These are phyloP conservation scores for Pyrgilauda ruficollis DNA, from an alignment of 2,113 vertebrate species.

Conservation along the genomic window DNA sequence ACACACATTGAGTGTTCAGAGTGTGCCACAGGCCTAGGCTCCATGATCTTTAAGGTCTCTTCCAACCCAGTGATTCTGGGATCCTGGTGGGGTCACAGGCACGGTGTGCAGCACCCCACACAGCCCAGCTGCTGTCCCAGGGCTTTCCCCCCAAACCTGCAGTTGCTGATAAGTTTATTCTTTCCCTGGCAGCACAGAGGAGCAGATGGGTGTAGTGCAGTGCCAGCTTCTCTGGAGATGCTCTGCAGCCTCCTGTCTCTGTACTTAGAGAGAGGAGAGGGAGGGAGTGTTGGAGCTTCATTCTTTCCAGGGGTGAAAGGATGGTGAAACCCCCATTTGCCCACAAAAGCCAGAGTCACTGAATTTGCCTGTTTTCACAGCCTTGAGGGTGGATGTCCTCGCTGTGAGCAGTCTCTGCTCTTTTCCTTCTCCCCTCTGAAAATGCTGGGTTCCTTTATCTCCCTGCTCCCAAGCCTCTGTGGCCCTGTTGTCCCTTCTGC, in stretches of 20 bases:
- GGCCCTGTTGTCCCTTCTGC: not conserved
- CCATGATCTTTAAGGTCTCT: not conserved
- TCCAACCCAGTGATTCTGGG: not conserved
- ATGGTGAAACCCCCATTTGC: not conserved
- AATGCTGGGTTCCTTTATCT: not conserved
- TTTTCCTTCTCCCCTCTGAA: not conserved
- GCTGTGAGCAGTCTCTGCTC: not conserved
- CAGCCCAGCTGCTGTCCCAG: not conserved
- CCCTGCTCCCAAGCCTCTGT: not conserved
- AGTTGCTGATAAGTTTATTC: not conserved
- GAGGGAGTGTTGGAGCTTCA: not conserved
- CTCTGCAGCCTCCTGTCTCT: conserved; percentile 31
- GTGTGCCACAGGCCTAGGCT: not conserved
- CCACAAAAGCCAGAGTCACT: not conserved
- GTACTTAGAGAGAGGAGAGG: not conserved
- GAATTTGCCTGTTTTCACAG: not conserved
- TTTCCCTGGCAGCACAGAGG: not conserved
- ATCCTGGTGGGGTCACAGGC: not conserved
- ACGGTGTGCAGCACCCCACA: not conserved
- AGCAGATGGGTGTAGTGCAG: not conserved
- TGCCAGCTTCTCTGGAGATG: conserved; percentile 23
- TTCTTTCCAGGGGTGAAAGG: not conserved
- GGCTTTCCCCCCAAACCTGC: not conserved
- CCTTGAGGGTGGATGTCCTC: not conserved
- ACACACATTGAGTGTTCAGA: accelerated